Conservation (phyloP, 2,888 invertebrate genomes). For the Sturmia bella region DNA sequence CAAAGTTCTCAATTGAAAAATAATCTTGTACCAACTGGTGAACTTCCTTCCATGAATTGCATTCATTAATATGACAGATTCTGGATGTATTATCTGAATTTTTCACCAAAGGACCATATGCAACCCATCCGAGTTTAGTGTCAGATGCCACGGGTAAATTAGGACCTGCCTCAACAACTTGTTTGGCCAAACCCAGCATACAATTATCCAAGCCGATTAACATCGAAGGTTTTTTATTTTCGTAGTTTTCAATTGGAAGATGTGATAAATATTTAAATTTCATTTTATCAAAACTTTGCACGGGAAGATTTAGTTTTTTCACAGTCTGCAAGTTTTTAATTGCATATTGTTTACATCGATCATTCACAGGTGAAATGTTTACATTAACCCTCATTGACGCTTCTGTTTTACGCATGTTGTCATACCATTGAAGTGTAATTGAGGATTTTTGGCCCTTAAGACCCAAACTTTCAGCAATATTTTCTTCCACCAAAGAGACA, state of each 20-base stretch:
- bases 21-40: constrained; percentile 43
- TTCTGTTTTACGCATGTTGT: constrained; percentile 50
- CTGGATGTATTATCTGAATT: background rate
- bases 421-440: constrained; percentile 66
- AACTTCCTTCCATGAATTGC: constrained; percentile 2
- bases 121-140: constrained; percentile 57
- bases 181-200: constrained; percentile 10
- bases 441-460: constrained; percentile 54
- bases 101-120: constrained; percentile 34
- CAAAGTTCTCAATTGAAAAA: constrained; percentile 55
- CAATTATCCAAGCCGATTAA: background rate
- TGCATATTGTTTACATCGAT: no score
- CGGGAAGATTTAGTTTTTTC: no score
- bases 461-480: constrained; percentile 46
- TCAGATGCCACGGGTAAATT: constrained; percentile 25
- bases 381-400: constrained; percentile 26
- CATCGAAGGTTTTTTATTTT: background rate
- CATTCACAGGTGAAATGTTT: constrained; percentile 34
- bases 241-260: no score
- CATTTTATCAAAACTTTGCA: no score
- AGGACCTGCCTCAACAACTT: constrained; percentile 26
- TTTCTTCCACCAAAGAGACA: constrained; percentile 58
- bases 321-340: no score
- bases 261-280: no score
- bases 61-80: constrained; percentile 48